Evolutionary conservation across 2,113 vertebrate species (phyloP).

Genomic region (Pardalotus punctatus): DNA sequence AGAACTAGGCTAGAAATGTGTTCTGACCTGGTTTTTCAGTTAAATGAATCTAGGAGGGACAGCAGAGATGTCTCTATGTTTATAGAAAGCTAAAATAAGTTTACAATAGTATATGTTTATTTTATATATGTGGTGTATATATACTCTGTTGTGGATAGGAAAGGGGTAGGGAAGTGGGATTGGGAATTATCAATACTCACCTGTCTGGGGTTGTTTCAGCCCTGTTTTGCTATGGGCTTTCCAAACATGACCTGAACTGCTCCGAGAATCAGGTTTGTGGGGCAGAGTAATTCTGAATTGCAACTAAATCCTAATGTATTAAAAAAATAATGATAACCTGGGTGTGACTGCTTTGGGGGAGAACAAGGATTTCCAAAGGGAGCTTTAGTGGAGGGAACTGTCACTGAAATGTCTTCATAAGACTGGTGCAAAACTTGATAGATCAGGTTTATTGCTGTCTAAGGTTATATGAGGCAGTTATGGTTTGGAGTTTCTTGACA

Average conservation of each 20-base stretch:
- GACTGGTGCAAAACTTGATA: not conserved
- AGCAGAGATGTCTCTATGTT: not conserved
- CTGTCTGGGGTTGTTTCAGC: not conserved
- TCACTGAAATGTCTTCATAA: not conserved
- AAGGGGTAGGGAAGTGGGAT: not conserved
- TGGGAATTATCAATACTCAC: not conserved
- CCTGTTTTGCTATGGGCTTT: not conserved
- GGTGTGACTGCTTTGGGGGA: not conserved
- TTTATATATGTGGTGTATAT: not conserved
- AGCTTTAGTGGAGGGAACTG: not conserved
- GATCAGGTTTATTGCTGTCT: slow-evolving; percentile 3
- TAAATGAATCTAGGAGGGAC: not conserved
- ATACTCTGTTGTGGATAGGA: too few relatives aligned
- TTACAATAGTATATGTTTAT: not conserved
- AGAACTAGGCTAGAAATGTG: not conserved
- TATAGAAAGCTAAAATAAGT: not conserved
- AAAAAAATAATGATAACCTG: not conserved
- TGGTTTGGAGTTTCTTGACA: slow-evolving; percentile 21
- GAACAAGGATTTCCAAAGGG: not conserved
- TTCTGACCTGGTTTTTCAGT: not conserved
- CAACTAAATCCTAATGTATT: not conserved
- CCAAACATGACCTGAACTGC: not conserved
- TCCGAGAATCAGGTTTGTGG: not conserved
- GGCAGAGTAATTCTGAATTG: not conserved
- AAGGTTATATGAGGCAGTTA: not conserved